Conservation (phyloP, 2,888 invertebrate species). For the Xylophagus ater region DNA sequence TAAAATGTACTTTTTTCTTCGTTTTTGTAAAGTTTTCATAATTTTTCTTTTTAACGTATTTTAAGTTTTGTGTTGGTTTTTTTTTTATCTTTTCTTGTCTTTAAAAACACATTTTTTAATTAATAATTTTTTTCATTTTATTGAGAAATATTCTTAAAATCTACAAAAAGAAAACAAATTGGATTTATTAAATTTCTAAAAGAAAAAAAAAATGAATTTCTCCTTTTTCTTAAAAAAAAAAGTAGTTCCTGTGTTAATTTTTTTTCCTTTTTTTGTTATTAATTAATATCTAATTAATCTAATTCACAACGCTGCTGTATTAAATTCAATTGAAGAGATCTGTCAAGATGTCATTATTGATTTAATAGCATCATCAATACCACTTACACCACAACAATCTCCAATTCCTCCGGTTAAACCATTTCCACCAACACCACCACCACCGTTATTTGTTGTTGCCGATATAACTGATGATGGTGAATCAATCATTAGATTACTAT, state of each 20-base stretch:
- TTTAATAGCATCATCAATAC: constrained; percentile 43
- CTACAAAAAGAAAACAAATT: too few species aligned
- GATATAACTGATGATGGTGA: constrained; percentile 18
- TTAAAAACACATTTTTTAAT: too few species aligned
- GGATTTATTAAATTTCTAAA: not conserved
- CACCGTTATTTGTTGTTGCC: constrained; percentile 19
- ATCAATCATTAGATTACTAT: constrained; percentile 22
- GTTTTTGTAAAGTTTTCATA: too few species aligned
- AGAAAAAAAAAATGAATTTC: too few species aligned
- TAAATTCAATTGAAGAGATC: constrained; percentile 19
- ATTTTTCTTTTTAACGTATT: too few species aligned
- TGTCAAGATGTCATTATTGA: constrained; percentile 44
- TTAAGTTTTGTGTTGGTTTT: too few species aligned
- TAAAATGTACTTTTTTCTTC: too few species aligned
- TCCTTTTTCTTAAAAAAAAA: too few species aligned
- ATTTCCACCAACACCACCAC: constrained; percentile 7
- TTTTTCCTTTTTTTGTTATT: constrained; percentile 1
- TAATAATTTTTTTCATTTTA: not conserved
- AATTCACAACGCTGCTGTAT: constrained; percentile 18
- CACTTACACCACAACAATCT: constrained; percentile 38
- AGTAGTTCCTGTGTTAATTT: constrained; percentile 1
- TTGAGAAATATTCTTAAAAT: too few species aligned
- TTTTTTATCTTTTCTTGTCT: too few species aligned
- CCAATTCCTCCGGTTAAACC: constrained; percentile 10
- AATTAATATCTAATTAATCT: not conserved